Evolutionary conservation across 2,113 vertebrate genomes (phyloP).

Genomic region (Bubo blakistoni): DNA sequence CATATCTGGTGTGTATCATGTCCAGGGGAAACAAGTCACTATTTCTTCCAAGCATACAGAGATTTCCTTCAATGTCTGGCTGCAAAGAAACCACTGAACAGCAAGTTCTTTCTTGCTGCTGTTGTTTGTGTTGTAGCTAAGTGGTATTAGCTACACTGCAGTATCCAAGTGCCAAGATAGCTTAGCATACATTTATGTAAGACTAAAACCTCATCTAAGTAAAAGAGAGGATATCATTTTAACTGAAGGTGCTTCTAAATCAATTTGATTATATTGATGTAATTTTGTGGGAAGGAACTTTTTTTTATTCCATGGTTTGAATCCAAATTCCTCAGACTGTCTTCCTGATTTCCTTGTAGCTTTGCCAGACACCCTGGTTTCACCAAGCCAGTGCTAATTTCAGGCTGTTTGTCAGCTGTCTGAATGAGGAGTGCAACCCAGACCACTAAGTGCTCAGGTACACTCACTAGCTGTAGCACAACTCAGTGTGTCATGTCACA

Average conservation of each 20-base stretch:
- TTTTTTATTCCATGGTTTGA: background rate
- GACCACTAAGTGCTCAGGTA: background rate
- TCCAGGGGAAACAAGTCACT: background rate
- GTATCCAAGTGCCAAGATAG: background rate
- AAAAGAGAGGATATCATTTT: background rate
- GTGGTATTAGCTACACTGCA: background rate
- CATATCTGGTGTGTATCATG: background rate
- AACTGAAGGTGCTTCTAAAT: background rate
- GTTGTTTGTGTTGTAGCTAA: background rate
- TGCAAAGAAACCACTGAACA: background rate
- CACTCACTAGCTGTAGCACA: background rate
- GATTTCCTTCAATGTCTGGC: background rate
- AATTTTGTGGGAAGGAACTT: background rate
- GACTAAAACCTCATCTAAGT: background rate
- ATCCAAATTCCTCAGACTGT: background rate
- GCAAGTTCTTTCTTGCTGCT: background rate
- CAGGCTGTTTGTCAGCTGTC: background rate
- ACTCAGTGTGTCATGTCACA: background rate
- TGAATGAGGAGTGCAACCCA: background rate
- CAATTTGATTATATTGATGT: background rate
- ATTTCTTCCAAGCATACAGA: background rate
- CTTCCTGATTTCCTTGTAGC: background rate
- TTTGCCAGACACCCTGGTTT: background rate
- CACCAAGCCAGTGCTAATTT: background rate
- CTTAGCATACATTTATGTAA: background rate